A percentile compares a stretch with the other conserved stretches of the same genome.
Conservation (phyloP, 2,797 vertebrate species). For the Acestrorhynchus altus region DNA sequence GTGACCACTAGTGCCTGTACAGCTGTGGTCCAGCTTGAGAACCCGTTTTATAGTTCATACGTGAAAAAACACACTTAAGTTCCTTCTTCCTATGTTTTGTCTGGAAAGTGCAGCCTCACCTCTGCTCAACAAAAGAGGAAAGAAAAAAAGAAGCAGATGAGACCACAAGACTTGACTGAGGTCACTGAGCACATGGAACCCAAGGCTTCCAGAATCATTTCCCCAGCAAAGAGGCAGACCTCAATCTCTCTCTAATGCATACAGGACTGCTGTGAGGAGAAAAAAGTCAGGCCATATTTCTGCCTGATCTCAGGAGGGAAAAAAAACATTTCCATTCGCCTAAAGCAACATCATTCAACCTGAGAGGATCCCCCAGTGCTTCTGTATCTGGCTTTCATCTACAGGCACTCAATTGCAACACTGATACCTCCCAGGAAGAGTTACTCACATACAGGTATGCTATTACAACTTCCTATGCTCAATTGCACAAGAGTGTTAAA, state of each 20-base stretch:
- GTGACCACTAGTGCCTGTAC: background rate
- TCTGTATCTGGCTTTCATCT: slow-evolving; percentile 65
- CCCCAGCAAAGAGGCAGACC: slow-evolving; percentile 70
- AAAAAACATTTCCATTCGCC: slow-evolving; percentile 15
- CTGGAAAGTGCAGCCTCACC: slow-evolving; percentile 73
- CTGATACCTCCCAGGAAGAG: slow-evolving; percentile 58
- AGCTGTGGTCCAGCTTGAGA: background rate
- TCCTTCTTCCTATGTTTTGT: slow-evolving; percentile 38
- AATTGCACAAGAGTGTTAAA: background rate
- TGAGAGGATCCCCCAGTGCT: slow-evolving; percentile 61
- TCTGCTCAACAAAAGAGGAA: slow-evolving; percentile 71
- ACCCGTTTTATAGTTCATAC: slow-evolving; percentile 10
- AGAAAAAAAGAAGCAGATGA: slow-evolving; percentile 63
- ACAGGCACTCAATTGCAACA: slow-evolving; percentile 60
- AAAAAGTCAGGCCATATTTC: slow-evolving; percentile 63
- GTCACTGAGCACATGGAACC: slow-evolving; percentile 72
- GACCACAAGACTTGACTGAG: slow-evolving; percentile 76
- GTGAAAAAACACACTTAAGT: background rate
- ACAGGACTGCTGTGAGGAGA: slow-evolving; percentile 56
- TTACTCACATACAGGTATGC: slow-evolving; percentile 72
- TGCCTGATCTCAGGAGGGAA: slow-evolving; percentile 51
- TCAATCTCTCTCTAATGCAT: slow-evolving; percentile 66
- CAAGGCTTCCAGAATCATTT: slow-evolving; percentile 69
- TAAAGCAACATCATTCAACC: slow-evolving; percentile 60
- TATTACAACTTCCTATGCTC: slow-evolving; percentile 50